Evolutionary conservation across 2,797 vertebrate species (phyloP).

Genomic region (Crocidura indochinensis): DNA sequence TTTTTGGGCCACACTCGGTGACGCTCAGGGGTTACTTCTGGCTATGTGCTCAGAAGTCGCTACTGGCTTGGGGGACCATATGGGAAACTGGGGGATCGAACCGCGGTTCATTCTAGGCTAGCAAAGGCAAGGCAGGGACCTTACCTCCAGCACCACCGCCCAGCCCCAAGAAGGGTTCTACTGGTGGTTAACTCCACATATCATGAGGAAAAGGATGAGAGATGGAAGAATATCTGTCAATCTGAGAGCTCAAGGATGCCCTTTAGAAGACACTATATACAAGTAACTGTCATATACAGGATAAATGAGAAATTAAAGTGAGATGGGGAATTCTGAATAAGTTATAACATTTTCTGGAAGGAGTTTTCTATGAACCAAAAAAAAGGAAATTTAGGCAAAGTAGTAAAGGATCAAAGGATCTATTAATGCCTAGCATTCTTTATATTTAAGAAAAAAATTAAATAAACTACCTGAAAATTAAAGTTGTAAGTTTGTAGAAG

Average conservation of each 20-base stretch:
- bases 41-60: too few relatives aligned
- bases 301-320: neutral
- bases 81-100: too few relatives aligned
- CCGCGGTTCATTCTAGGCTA: too few relatives aligned
- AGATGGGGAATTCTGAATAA: neutral
- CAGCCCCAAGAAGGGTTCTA: too few relatives aligned
- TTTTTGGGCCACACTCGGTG: too few relatives aligned
- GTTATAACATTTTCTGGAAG: neutral
- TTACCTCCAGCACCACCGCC: too few relatives aligned
- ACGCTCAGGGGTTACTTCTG: too few relatives aligned
- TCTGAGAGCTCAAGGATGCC: neutral
- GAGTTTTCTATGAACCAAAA: neutral
- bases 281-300: neutral
- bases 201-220: neutral
- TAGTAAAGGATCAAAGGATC: neutral
- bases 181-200: neutral
- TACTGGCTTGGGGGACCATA: too few relatives aligned
- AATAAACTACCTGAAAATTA: neutral
- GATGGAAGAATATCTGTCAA: neutral
- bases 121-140: too few relatives aligned
- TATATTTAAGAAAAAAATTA: neutral
- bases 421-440: neutral
- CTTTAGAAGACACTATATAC: neutral
- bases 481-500: neutral
- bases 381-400: neutral